Base-by-base conservation (phyloP, 2,888 invertebrate genomes). In the Alloplasta piceator region DNA sequence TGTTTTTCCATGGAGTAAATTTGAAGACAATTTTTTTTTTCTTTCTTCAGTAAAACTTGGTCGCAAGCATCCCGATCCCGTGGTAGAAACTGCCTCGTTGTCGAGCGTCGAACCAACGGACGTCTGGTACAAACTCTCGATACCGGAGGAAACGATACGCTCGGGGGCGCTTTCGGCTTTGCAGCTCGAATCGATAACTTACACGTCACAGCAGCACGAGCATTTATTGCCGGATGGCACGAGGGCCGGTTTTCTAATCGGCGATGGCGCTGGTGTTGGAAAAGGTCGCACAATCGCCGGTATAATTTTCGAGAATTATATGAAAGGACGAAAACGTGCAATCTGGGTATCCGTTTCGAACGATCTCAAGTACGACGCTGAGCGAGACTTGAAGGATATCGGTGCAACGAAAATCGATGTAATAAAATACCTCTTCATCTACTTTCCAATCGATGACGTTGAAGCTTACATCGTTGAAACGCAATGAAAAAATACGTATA, bases 281-380 rank as follows among this genome's bases (percentile, higher is more conserved):
- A 99, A 99, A 92, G 99, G 99, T 26, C 95, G 99, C 77, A 99
- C 99, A 0, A 98, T 99, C 82, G 99, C 98, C 5, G 99, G 99
- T 66, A 96, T 99, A 68, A 99, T 99, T 88, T 98, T 95, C 93
- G 99, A 99, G 93, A 99, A 99, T 93, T 99, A 98, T 92, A 91
- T 98, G 84, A 96, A 96, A 90, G 98, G 98, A 0, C 94, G 98
- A 67, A 98, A 98, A 92, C 96, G 98, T 85, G 97, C 99, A n/a
- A 94, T 99, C 83, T 99, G 99, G 99, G 96, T 99, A 83, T 99
- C 99, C 39, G 99, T 99, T 0, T 99, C 99, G 48, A 98, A 98
- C 93, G 99, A 99, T 93, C 94, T 99, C 85, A 98, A 98, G 93
- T 99, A 98, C 92, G 99, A 99, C 93, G 98, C 99, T 0, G 98